Conservation (phyloP, 2,113 vertebrate genomes). For the Picathartes gymnocephalus region DNA sequence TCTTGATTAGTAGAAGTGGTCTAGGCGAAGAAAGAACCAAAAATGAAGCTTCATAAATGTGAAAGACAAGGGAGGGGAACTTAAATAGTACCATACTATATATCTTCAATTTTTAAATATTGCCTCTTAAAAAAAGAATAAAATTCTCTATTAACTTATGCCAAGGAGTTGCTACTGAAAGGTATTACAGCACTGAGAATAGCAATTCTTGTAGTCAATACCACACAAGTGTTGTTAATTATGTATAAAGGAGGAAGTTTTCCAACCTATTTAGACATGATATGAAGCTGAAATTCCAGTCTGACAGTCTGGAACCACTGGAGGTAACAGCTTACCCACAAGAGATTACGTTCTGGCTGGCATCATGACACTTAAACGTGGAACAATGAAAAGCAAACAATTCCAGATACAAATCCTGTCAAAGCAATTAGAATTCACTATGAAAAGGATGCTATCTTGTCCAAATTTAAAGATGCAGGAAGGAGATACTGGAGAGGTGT, state of each 20-base stretch:
- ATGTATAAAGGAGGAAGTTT: background rate
- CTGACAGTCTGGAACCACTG: background rate
- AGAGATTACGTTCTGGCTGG: background rate
- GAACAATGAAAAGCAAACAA: background rate
- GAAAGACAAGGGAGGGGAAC: background rate
- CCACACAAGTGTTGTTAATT: background rate
- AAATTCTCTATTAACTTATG: rapidly evolving
- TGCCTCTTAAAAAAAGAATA: background rate
- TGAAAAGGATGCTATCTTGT: background rate
- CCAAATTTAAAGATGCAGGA: background rate
- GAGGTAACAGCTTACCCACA: background rate
- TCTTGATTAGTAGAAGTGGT: background rate
- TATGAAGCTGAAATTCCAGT: background rate
- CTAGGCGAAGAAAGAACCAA: background rate
- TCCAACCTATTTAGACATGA: background rate
- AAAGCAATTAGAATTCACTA: background rate
- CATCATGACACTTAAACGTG: background rate
- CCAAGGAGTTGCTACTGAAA: background rate
- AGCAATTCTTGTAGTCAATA: background rate
- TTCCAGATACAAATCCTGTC: background rate
- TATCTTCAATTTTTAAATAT: background rate
- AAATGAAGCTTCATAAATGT: background rate
- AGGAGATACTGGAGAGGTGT: background rate
- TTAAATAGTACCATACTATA: background rate
- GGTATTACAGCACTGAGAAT: background rate